These are phyloP conservation scores for Plebejus melissa DNA, from an alignment of 2,888 invertebrate genomes.

Conservation along the genomic window DNA sequence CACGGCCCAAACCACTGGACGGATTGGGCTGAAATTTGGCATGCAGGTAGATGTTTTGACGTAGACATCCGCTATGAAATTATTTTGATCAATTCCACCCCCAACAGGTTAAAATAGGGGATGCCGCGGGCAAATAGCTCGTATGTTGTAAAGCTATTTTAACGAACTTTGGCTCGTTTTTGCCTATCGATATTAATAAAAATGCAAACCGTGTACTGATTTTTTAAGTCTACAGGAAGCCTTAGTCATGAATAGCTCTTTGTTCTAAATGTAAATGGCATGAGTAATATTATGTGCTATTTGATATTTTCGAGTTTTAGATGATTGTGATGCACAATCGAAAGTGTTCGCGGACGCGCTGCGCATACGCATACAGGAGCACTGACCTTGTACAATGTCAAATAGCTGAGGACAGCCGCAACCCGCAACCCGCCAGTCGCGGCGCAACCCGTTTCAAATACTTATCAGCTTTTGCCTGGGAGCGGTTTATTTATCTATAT, in stretches of 20 bases:
- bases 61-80: no score
- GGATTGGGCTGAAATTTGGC: no score
- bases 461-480: background rate
- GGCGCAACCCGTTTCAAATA: conserved; percentile 2
- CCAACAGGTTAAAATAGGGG: no score
- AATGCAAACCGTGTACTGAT: background rate
- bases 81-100: no score
- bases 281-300: conserved; percentile 39
- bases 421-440: background rate
- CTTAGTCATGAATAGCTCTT: conserved; percentile 14
- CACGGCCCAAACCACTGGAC: no score
- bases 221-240: conserved; percentile 12
- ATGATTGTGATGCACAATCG: conserved; percentile 60
- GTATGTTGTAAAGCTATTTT: background rate
- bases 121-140: no score
- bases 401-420: conserved; percentile 61
- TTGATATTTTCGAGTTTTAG: conserved; percentile 21
- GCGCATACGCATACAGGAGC: conserved; percentile 74
- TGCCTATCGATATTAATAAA: background rate
- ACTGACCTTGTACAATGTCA: conserved; percentile 79
- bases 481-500: background rate
- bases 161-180: background rate
- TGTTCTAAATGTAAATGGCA: conserved; percentile 29
- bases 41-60: no score
- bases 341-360: conserved; percentile 60